A percentile compares a stretch with the other conserved stretches of the same genome.
Evolutionary conservation across 1,140 invertebrate genomes (phyloP).

Genomic region (Paramacrobiotus metropolitanus): DNA sequence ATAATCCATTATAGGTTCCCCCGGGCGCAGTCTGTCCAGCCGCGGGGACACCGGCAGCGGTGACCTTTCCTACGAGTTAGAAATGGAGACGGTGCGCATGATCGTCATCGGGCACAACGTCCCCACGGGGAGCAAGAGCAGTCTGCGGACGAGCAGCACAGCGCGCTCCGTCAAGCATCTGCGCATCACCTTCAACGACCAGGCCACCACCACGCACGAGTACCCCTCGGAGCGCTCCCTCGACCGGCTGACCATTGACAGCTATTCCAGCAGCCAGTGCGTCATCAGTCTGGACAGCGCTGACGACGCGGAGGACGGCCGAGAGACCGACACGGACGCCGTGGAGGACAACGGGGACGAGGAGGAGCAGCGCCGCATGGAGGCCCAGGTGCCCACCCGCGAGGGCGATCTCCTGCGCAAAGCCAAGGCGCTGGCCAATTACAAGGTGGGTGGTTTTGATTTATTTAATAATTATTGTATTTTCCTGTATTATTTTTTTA

Average conservation of each 20-base stretch:
- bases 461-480: no score
- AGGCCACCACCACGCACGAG: background rate
- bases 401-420: background rate
- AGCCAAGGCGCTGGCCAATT: no score
- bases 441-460: no score
- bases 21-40: background rate
- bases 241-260: background rate
- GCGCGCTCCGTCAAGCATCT: background rate
- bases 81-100: background rate
- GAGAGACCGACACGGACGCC: background rate
- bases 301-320: background rate
- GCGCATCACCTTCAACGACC: constrained; percentile 3
- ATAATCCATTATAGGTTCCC: no score
- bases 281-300: background rate
- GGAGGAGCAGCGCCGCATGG: background rate
- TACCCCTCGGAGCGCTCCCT: background rate
- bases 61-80: no score
- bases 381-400: background rate
- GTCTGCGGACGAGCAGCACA: background rate
- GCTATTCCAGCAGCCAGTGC: background rate
- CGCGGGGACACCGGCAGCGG: background rate
- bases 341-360: background rate
- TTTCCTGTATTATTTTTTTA: no score
- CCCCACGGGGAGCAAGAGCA: background rate
- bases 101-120: background rate